Percentiles rank a stretch among this genome's conserved stretches.
phyloP scores from a whole-genome alignment of 1,140 invertebrate species.

The Pachyrhynchus sulphureomaculatus region DNA sequence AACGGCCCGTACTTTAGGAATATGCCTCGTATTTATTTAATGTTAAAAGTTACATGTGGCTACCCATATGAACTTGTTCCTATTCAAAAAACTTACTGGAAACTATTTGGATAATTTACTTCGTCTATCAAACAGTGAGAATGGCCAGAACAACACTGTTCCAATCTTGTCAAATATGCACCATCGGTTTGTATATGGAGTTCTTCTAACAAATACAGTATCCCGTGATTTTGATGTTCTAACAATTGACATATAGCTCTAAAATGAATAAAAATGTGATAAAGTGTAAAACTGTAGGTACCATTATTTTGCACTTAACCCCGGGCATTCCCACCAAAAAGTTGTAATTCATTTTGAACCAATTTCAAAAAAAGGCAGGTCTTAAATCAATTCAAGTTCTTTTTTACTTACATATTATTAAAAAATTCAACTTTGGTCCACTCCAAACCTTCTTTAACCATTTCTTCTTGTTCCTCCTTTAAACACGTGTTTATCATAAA shows the following conservation, averaged over 20 bases:
- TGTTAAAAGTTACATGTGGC: too few species aligned
- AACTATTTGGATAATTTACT: conserved; percentile 47
- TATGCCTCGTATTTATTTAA: too few species aligned
- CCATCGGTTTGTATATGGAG: conserved; percentile 70
- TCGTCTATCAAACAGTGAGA: conserved; percentile 58
- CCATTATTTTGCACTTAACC: too few species aligned
- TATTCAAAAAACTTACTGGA: conserved; percentile 53
- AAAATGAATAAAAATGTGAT: conserved; percentile 30
- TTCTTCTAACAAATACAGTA: conserved; percentile 71
- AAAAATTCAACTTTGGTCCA: conserved; percentile 67
- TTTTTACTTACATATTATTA: conserved; percentile 66
- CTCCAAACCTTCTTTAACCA: conserved; percentile 72
- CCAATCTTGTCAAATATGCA: conserved; percentile 71
- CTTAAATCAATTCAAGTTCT: too few species aligned
- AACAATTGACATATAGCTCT: conserved; percentile 52
- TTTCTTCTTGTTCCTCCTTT: conserved; percentile 83
- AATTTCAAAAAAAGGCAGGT: too few species aligned
- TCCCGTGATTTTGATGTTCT: conserved; percentile 57
- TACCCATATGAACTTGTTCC: too few species aligned
- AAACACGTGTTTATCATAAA: conserved; percentile 67
- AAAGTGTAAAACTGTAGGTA: too few species aligned
- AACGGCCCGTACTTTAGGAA: too few species aligned
- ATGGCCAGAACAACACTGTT: conserved; percentile 65
- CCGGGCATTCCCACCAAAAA: too few species aligned
- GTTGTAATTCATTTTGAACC: too few species aligned